Percentiles rank a stretch among this genome's conserved stretches.
phyloP scores from a whole-genome alignment of 2,113 vertebrate species.

The Clarias gariepinus region DNA sequence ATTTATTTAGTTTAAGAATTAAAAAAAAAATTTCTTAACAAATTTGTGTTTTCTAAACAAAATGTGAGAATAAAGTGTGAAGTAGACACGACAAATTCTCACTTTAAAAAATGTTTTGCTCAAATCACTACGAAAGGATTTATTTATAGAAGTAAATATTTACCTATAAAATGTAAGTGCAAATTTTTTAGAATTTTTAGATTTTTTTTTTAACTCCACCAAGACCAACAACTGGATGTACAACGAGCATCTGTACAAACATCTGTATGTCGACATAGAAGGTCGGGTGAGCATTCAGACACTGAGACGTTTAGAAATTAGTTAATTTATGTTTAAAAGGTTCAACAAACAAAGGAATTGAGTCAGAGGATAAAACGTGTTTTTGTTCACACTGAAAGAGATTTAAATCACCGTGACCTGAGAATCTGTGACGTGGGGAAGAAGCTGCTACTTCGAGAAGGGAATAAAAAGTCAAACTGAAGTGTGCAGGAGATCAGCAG shows the following conservation, averaged over 20 bases:
- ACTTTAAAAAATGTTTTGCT: background rate
- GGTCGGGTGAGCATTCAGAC: background rate
- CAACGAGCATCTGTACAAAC: background rate
- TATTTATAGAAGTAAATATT: background rate
- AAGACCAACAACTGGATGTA: background rate
- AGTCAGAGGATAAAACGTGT: no score
- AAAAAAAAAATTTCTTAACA: background rate
- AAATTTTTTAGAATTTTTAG: no score
- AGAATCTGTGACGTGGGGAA: background rate
- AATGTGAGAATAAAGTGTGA: background rate
- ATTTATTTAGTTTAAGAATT: background rate
- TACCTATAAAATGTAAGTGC: background rate
- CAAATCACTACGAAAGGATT: background rate
- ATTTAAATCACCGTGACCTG: background rate
- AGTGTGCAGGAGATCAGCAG: background rate
- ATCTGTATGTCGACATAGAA: background rate
- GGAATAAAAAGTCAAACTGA: background rate
- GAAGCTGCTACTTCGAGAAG: background rate
- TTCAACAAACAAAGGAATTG: no score
- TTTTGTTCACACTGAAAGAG: no score
- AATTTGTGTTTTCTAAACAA: no score
- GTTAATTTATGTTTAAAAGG: no score
- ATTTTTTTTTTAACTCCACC: no score
- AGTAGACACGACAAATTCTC: background rate
- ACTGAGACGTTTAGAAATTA: background rate